These are phyloP conservation scores for Drosophila obscura DNA, from an alignment of 1,140 invertebrate genomes.

Conservation along the genomic window DNA sequence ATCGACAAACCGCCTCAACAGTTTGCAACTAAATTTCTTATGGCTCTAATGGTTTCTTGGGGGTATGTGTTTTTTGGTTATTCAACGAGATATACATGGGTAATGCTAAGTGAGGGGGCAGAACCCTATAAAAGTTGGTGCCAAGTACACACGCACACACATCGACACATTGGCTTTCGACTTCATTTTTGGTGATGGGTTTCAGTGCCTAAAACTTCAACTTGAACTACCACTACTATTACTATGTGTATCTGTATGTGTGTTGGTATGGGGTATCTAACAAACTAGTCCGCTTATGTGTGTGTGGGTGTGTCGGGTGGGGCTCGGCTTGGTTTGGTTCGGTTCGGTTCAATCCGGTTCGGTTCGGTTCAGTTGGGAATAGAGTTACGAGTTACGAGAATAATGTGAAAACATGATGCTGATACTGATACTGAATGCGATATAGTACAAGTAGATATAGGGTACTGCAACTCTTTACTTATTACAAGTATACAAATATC, in stretches of 20 bases:
- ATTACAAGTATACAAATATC: constrained; percentile 45
- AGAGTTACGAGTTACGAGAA: constrained; percentile 41
- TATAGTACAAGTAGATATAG: constrained; percentile 9
- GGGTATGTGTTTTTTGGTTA: constrained; percentile 54
- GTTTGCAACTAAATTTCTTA: constrained; percentile 62
- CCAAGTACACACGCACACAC: constrained; percentile 61
- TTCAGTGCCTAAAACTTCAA: constrained; percentile 31
- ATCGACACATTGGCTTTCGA: constrained; percentile 40
- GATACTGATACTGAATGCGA: constrained; percentile 60
- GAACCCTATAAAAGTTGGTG: constrained; percentile 37
- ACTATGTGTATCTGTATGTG: constrained; percentile 15
- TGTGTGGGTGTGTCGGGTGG: constrained; percentile 21
- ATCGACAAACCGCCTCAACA: constrained; percentile 53
- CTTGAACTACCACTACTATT: constrained; percentile 27
- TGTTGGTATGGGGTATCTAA: constrained; percentile 22
- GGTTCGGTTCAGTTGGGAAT: constrained; percentile 25
- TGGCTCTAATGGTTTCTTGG: constrained; percentile 79
- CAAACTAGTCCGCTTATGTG: constrained; percentile 31
- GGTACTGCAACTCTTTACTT: constrained; percentile 48
- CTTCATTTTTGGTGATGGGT: constrained; percentile 28
- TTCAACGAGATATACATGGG: constrained; percentile 17
- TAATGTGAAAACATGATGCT: constrained; percentile 69
- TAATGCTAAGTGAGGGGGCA: constrained; percentile 5
- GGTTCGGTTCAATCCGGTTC: constrained; percentile 19
- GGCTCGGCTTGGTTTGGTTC: constrained; percentile 17